phyloP scores from a whole-genome alignment of 2,888 invertebrate genomes.

The Linnaemya vulpina region DNA sequence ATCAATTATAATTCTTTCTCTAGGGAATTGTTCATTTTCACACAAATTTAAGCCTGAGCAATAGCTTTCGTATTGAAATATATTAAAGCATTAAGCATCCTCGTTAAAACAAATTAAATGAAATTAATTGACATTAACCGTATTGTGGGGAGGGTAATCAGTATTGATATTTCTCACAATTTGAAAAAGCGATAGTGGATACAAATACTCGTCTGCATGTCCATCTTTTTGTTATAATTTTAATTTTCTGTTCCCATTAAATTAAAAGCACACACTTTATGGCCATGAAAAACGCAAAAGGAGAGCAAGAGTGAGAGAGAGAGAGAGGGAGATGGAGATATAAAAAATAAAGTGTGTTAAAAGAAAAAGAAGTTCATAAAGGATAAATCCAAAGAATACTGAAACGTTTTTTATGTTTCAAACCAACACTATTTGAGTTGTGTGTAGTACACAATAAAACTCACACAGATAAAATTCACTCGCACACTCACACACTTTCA shows the following conservation, averaged over 20 bases:
- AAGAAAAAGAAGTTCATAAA: constrained; percentile 1
- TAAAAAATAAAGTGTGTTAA: not conserved
- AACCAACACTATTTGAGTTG: constrained; percentile 5
- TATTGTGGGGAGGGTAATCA: not conserved
- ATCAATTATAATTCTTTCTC: not conserved
- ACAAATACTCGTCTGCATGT: not conserved
- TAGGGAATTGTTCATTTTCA: not conserved
- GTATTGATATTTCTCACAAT: not conserved
- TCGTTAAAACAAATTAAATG: not conserved
- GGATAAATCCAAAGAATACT: constrained; percentile 18
- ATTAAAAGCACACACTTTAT: constrained; percentile 8
- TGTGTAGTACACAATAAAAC: not conserved
- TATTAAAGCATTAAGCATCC: not conserved
- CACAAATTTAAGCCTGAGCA: not conserved
- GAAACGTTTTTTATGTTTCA: not conserved
- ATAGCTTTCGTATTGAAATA: not conserved
- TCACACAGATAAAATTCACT: not conserved
- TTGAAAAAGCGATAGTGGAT: not conserved
- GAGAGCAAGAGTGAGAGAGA: too few relatives aligned
- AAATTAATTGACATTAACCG: not conserved
- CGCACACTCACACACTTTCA: not conserved
- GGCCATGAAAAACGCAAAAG: not conserved
- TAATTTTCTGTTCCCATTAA: not conserved
- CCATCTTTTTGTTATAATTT: not conserved
- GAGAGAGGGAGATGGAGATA: too few relatives aligned